These are phyloP conservation scores for Pseudopipra pipra DNA, from an alignment of 2,113 vertebrate genomes.

Conservation along the genomic window DNA sequence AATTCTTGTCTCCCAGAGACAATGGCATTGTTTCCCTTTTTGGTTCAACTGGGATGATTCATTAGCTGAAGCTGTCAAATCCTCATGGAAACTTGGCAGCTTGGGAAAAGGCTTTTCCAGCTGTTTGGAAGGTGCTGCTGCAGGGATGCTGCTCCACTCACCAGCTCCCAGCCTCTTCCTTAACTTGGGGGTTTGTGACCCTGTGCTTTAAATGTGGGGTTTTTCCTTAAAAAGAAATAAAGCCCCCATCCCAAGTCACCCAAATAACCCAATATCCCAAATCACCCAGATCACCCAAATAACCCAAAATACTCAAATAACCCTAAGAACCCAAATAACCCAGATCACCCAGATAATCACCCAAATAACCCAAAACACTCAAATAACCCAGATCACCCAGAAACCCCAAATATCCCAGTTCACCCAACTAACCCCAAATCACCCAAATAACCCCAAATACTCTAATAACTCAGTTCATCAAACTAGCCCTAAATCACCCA, in stretches of 20 bases:
- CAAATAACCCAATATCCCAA: background rate
- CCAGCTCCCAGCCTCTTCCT: background rate
- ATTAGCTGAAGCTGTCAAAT: background rate
- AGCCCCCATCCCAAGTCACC: background rate
- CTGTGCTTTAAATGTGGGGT: rapidly evolving
- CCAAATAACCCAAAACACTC: background rate
- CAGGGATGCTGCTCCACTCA: background rate
- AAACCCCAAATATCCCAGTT: no score
- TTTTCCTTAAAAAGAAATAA: background rate
- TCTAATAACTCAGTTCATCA: background rate
- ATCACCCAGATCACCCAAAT: no score
- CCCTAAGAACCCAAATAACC: background rate
- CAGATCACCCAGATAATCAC: no score
- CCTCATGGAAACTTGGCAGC: constrained; percentile 25
- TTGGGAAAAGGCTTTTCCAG: background rate
- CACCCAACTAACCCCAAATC: background rate
- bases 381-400: background rate
- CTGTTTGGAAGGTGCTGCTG: background rate
- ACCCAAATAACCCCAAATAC: background rate
- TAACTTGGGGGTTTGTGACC: background rate
- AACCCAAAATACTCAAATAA: no score
- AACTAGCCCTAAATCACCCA: background rate
- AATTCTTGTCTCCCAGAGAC: background rate
- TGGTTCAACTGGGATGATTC: background rate
- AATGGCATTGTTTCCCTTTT: constrained; percentile 26